phyloP scores from a whole-genome alignment of 2,888 invertebrate species.

The Hedychridium roseum region DNA sequence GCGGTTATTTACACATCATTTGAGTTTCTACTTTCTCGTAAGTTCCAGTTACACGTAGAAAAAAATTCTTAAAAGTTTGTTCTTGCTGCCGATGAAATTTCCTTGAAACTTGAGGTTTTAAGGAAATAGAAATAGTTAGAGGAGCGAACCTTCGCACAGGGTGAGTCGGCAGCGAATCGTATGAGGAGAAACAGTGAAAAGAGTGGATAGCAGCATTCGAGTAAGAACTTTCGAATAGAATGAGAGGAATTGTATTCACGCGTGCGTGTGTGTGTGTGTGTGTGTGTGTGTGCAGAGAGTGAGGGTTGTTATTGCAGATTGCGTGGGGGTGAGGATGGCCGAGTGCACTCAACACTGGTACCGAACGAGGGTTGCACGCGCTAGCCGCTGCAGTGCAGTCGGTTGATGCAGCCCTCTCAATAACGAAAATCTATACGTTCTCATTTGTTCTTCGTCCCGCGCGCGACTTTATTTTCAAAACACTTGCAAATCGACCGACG shows the following conservation, averaged over 20 bases:
- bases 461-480: slow-evolving; percentile 56
- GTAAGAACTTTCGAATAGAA: no score
- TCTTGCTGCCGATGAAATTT: no score
- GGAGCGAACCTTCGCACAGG: no score
- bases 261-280: no score
- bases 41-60: no score
- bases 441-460: slow-evolving; percentile 50
- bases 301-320: slow-evolving; percentile 60
- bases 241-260: background rate
- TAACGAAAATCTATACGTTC: slow-evolving; percentile 59
- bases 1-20: no score
- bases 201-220: slow-evolving; percentile 5
- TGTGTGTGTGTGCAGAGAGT: slow-evolving; percentile 32
- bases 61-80: no score
- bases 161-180: slow-evolving; percentile 5
- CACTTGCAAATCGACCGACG: slow-evolving; percentile 50
- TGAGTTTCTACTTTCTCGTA: no score
- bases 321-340: slow-evolving; percentile 50
- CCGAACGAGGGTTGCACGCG: slow-evolving; percentile 40
- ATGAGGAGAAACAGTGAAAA: background rate
- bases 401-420: slow-evolving; percentile 52
- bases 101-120: no score
- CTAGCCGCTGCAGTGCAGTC: slow-evolving; percentile 37
- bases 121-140: no score
- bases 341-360: slow-evolving; percentile 53